Percentiles rank a stretch among this genome's conserved stretches.
Evolutionary conservation across 1,140 invertebrate species (phyloP).

Genomic region (Atta cephalotes): DNA sequence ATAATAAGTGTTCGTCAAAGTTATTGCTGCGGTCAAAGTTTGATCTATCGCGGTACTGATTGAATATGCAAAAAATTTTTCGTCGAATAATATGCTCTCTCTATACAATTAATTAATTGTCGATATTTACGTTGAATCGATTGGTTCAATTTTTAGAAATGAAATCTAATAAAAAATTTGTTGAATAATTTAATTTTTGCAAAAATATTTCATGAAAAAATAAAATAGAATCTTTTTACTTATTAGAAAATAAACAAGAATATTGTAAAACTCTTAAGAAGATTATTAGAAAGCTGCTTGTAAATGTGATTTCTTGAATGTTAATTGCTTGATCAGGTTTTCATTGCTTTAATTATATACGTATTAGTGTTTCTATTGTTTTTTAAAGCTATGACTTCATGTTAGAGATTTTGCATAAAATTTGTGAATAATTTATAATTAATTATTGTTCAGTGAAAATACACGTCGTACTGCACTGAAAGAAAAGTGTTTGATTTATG

Average conservation of each 20-base stretch:
- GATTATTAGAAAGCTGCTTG: background rate
- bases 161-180: background rate
- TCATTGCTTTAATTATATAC: slow-evolving; percentile 23
- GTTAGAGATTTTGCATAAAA: background rate
- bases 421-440: background rate
- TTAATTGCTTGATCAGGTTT: slow-evolving; percentile 13
- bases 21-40: slow-evolving; percentile 22
- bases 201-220: background rate
- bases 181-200: background rate
- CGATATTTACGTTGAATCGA: slow-evolving; percentile 1
- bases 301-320: slow-evolving; percentile 8
- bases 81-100: background rate
- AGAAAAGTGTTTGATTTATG: no score
- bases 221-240: no score
- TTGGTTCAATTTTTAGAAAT: background rate
- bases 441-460: background rate
- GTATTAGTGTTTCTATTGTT: background rate
- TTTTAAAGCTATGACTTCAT: background rate
- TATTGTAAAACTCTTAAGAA: slow-evolving; percentile 4
- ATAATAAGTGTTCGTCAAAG: slow-evolving; percentile 56
- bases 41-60: slow-evolving; percentile 28
- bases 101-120: slow-evolving; percentile 51
- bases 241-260: slow-evolving; percentile 7
- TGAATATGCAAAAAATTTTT: slow-evolving; percentile 5
- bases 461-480: background rate